These are phyloP conservation scores for Scaptomyza reducta DNA, from an alignment of 2,888 invertebrate genomes.

Conservation along the genomic window DNA sequence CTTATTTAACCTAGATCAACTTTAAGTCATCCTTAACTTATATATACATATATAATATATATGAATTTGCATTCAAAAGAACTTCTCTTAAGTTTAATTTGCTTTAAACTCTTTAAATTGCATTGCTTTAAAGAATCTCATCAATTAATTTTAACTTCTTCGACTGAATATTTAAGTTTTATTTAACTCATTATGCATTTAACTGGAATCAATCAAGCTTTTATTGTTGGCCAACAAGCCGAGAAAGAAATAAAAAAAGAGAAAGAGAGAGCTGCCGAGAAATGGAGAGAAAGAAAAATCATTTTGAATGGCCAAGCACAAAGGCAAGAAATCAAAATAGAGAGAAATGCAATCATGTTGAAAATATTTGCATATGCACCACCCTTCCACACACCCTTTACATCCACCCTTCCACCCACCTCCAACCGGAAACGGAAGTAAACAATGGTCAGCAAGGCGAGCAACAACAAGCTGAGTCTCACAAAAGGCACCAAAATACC, in stretches of 20 bases:
- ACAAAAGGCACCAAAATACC: constrained; percentile 43
- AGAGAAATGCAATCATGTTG: constrained; percentile 72
- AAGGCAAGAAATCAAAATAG: constrained; percentile 51
- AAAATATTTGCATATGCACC: constrained; percentile 70
- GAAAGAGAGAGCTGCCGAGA: background rate
- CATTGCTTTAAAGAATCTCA: background rate
- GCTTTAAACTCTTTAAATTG: background rate
- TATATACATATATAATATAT: too few relatives aligned
- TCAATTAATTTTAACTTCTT: background rate
- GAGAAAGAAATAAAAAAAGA: background rate
- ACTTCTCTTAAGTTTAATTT: constrained; percentile 9
- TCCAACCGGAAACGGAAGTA: constrained; percentile 72
- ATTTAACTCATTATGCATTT: constrained; percentile 36
- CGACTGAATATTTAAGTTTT: constrained; percentile 27
- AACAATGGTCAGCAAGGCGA: constrained; percentile 58
- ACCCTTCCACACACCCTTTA: background rate
- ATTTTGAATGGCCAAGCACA: constrained; percentile 19
- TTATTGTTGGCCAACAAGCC: background rate
- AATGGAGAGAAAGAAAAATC: background rate
- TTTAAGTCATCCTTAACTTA: background rate
- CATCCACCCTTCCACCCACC: background rate
- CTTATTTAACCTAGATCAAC: background rate
- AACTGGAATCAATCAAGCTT: constrained; percentile 34
- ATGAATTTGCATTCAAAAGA: background rate
- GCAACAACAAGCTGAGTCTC: background rate